Evolutionary conservation across 1,140 invertebrate species (phyloP), one percentile per base, ranked within the genome.

Genomic region (Sarcophaga bullata): DNA sequence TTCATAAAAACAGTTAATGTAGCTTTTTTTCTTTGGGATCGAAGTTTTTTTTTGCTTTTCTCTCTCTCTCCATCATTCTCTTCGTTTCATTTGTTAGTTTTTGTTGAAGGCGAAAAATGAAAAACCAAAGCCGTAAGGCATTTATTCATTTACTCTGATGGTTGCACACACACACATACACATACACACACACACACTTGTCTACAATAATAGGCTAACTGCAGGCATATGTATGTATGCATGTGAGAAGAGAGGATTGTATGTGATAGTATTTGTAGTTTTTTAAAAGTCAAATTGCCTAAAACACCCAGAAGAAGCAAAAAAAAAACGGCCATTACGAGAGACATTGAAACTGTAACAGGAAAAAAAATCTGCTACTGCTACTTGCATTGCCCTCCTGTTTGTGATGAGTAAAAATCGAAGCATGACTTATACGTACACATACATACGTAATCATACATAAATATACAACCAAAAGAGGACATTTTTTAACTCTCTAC

Each of bases 251-350:
- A 37, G 19, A 68, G n/a, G 62, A 68, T 37, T 37, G 25, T 37
- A 4, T 37, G 25, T 37, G 25, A 37, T 37, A 37, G 25, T 4
- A 37, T 37, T 15, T 76, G 73, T 48, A 48, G 48, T 78, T 48
- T 78, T 78, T 78, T 78, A 78, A 78, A 78, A 78, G 75, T 78
- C 75, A 78, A 78, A 50, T 78, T 78, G 75, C 75, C 50, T 78
- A 78, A 52, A 78, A 78, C 75, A 78, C 75, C 75, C 75, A 78
- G 75, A 17, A 72, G n/a, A 50, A 50, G 48, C 62, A 68, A 52
- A 78, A 10, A 49, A 37, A 37, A 37, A 37, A 37, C 1, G 25
- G 25, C 25, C 25, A 37, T 37, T 37, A 4, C 25, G 25, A 37
- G 25, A 37, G 25, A 37, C 25, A 37, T 37, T 37, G 25, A 37